These are phyloP conservation scores for Microtus pennsylvanicus DNA, from an alignment of 2,113 vertebrate species.

Conservation along the genomic window DNA sequence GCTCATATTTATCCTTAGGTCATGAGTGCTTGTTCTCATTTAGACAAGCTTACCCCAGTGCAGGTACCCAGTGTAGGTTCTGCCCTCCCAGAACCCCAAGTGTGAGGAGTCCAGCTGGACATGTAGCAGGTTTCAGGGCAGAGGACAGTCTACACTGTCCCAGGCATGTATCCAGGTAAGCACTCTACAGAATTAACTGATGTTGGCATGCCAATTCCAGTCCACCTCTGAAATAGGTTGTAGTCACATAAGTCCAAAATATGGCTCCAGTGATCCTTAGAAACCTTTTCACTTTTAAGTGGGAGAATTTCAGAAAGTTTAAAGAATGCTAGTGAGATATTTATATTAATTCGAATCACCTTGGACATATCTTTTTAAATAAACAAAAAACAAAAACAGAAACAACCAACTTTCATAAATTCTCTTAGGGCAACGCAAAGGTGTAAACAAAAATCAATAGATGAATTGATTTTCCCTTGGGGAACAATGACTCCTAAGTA, in stretches of 20 bases:
- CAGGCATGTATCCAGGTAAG: constrained; percentile 44
- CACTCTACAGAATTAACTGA: constrained; percentile 49
- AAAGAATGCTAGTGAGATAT: neutral
- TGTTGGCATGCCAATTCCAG: neutral
- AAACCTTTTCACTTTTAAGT: neutral
- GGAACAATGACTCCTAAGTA: neutral
- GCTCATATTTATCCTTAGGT: neutral
- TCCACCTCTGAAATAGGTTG: neutral
- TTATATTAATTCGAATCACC: neutral
- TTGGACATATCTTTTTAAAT: neutral
- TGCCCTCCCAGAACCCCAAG: rapidly evolving
- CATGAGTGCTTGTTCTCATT: neutral
- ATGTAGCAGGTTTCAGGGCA: neutral
- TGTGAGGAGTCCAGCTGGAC: neutral
- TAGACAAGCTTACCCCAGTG: neutral
- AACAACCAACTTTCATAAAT: neutral
- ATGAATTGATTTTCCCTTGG: neutral
- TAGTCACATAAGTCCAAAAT: neutral
- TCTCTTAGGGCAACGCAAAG: neutral
- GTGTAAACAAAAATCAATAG: constrained; percentile 51
- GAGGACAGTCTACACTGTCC: neutral
- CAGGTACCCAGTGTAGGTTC: too few species aligned
- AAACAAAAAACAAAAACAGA: neutral
- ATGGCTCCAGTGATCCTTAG: neutral
- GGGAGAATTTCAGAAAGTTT: constrained; percentile 15